Conservation (phyloP, 2,888 invertebrate genomes). For the Megamerina dolium region DNA sequence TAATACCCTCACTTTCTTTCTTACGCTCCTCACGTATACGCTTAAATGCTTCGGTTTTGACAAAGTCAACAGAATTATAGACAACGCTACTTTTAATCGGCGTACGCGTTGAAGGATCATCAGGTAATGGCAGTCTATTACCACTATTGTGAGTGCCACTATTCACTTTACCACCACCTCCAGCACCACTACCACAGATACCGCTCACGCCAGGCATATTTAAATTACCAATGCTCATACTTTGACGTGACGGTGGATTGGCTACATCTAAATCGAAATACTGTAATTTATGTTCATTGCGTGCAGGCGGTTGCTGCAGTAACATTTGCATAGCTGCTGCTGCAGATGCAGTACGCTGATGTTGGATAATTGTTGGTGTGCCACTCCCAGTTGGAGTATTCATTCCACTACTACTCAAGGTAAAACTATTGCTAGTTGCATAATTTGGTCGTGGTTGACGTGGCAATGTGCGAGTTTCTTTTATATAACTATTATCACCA, state of each 20-base stretch:
- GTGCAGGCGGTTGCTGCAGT: slow-evolving; percentile 20
- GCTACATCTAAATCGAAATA: slow-evolving; percentile 77
- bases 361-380: slow-evolving; percentile 23
- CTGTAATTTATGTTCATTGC: slow-evolving; percentile 55
- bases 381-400: slow-evolving; percentile 17
- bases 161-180: no score
- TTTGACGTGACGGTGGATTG: slow-evolving; percentile 51
- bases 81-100: slow-evolving; percentile 56
- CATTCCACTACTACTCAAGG: slow-evolving; percentile 15
- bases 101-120: slow-evolving; percentile 47
- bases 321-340: slow-evolving; percentile 29
- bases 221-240: slow-evolving; percentile 37
- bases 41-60: slow-evolving; percentile 89
- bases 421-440: slow-evolving; percentile 16
- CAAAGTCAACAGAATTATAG: slow-evolving; percentile 89
- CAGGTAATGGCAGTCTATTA: slow-evolving; percentile 28
- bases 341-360: slow-evolving; percentile 38
- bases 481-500: slow-evolving; percentile 28
- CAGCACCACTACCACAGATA: no score
- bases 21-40: slow-evolving; percentile 66
- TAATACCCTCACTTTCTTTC: slow-evolving; percentile 41
- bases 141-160: no score
- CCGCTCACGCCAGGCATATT: slow-evolving; percentile 31
- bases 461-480: slow-evolving; percentile 44
- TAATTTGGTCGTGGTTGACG: slow-evolving; percentile 35